Base-by-base conservation (phyloP, 2,888 invertebrate genomes). In the Hecatera dysodea region DNA sequence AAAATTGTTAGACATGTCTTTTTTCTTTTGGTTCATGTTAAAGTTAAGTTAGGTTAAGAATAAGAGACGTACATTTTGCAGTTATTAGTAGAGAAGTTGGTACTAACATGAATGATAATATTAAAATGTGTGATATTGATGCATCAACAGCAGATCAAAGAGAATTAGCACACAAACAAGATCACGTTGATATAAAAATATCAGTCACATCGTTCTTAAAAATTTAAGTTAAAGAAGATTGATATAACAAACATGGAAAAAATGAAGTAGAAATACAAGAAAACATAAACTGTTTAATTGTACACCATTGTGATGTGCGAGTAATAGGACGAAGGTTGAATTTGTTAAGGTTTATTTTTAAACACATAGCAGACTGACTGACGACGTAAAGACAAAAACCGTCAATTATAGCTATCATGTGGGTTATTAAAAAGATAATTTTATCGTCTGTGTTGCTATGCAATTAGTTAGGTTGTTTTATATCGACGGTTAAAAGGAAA, bases 281-380 rank as follows among this genome's bases (percentile, higher is more conserved):
- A 42, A 62, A 46, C n/a, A 46, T 65, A 44, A 44, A 29, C 42
- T 60, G 61, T 70, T 71, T 53, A 36, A 48, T 42, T 46, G 63
- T 52, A 67, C 19, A 61, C 29, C 56, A 57, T 70, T 61, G 64
- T 11, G 17, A 56, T 19, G 64, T 22, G 67, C 44, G 48, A 67
- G 55, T 60, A 65, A 39, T 63, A 39, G 36, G 3, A 62, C 46
- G 78, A 81, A 81, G 78, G 78, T 77, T 81, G 53, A 76, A 71
- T 76, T 81, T 50, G 50, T 81, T 76, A 44, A 53, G 19, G n/a
- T 76, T 75, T 75, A 68, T 68, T 68, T 80, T 65, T 65, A 66
- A 50, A 67, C 46, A 44, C 11, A 36, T 24, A 29, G 15, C 17
- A 48, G 39, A 60, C 36, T 44, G n/a, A 48, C 36, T 65, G 56